Conservation (phyloP, 2,113 vertebrate genomes). For the Bagarius yarrelli region DNA sequence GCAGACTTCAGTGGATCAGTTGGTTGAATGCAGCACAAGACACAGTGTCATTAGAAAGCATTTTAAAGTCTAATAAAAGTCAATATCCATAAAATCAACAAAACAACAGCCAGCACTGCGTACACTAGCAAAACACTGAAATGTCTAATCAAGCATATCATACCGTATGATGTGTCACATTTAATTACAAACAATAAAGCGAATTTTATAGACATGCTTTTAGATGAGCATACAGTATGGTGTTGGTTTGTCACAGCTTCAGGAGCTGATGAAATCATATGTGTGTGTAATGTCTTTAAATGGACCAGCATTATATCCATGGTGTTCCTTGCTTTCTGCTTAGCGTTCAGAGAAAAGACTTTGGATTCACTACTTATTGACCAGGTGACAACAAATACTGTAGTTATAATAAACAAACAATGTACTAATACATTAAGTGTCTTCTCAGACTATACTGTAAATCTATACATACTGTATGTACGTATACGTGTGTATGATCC, state of each 20-base stretch:
- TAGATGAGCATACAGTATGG: no score
- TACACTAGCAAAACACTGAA: no score
- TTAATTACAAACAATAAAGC: conserved; percentile 1
- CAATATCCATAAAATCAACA: not conserved
- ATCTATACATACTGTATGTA: no score
- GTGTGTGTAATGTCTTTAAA: not conserved
- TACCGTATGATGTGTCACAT: not conserved
- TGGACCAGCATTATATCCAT: not conserved
- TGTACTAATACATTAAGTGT: no score
- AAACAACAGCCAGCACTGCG: not conserved
- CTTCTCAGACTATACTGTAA: not conserved
- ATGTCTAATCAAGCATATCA: not conserved
- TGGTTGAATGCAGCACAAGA: not conserved
- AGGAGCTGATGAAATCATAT: not conserved
- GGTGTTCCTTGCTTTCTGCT: not conserved
- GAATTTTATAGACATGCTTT: not conserved
- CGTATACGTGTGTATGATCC: no score
- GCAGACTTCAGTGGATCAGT: conserved; percentile 3
- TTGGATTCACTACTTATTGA: not conserved
- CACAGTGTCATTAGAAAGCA: not conserved
- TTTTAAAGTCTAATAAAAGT: not conserved
- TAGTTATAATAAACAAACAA: not conserved
- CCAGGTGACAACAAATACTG: not conserved
- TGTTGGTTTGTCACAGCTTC: not conserved
- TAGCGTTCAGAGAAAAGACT: not conserved